Percentiles rank a stretch among this genome's conserved stretches.
phyloP scores from a whole-genome alignment of 2,113 vertebrate species.

The Tragulus kanchil region DNA sequence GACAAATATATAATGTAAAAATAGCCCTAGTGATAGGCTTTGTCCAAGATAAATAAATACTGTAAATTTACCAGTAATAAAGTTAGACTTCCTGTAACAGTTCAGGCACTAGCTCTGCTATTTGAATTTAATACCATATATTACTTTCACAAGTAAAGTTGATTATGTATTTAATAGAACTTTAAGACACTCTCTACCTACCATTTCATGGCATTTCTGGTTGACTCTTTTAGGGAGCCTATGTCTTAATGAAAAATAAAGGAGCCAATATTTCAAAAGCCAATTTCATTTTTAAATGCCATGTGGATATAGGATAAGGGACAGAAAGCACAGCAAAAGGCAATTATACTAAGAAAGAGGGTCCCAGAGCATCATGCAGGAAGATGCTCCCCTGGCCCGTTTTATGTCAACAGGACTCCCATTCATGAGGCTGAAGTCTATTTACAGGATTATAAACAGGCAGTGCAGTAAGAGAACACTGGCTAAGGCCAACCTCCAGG shows the following conservation, averaged over 20 bases:
- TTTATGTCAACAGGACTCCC: constrained; percentile 71
- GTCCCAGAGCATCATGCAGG: constrained; percentile 59
- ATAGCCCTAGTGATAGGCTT: neutral
- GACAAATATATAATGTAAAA: constrained; percentile 32
- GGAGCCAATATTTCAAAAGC: constrained; percentile 77
- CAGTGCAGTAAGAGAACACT: constrained; percentile 12
- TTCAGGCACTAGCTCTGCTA: neutral
- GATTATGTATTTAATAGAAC: constrained; percentile 71
- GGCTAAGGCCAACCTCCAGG: neutral
- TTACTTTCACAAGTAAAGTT: constrained; percentile 61
- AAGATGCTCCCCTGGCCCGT: constrained; percentile 33
- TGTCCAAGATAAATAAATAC: constrained; percentile 47
- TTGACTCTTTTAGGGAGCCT: constrained; percentile 57
- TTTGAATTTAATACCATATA: constrained; percentile 59
- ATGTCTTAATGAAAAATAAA: constrained; percentile 70
- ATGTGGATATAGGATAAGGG: constrained; percentile 70
- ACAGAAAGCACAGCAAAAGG: constrained; percentile 57
- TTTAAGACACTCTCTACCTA: constrained; percentile 60
- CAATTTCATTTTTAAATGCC: constrained; percentile 83
- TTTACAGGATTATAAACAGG: constrained; percentile 64
- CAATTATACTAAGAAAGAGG: constrained; percentile 61
- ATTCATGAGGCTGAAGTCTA: neutral
- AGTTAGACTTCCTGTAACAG: neutral
- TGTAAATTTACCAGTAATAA: constrained; percentile 49
- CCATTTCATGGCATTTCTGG: constrained; percentile 69